Percentiles rank a stretch among this genome's conserved stretches.
Conservation (phyloP, 2,888 invertebrate species). For the Romanomermis culicivorax region DNA sequence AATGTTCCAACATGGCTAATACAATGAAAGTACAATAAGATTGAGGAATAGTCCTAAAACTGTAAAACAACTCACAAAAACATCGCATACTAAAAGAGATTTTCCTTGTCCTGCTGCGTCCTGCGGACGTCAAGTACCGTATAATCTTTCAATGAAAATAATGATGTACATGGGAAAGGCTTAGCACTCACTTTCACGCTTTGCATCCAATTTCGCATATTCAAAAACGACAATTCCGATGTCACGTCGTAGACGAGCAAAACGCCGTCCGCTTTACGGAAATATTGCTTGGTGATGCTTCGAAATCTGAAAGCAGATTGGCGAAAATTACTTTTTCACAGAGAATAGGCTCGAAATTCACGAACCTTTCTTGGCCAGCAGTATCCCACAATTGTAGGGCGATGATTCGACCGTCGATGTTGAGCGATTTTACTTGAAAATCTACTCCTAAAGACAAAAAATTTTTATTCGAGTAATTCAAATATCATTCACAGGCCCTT, state of each 20-base stretch:
- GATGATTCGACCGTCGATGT: constrained; percentile 28
- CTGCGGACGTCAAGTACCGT: too few species aligned
- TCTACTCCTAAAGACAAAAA: constrained; percentile 32
- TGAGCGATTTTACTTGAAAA: constrained; percentile 35
- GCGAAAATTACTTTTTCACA: constrained; percentile 1
- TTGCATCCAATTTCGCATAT: constrained; percentile 35
- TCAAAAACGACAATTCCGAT: constrained; percentile 34
- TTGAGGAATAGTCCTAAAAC: too few species aligned
- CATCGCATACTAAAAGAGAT: too few species aligned
- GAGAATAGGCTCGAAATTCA: not conserved
- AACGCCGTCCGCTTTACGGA: constrained; percentile 39
- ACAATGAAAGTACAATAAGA: too few species aligned
- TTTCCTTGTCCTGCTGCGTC: too few species aligned
- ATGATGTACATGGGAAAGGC: too few species aligned
- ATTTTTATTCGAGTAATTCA: constrained; percentile 29
- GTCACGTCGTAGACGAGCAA: constrained; percentile 38
- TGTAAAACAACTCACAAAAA: too few species aligned
- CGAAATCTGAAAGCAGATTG: constrained; percentile 30
- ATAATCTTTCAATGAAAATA: too few species aligned
- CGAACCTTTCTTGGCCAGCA: constrained; percentile 36
- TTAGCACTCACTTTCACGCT: constrained; percentile 28
- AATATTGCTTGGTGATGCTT: constrained; percentile 39
- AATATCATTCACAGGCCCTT: too few species aligned
- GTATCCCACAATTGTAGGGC: constrained; percentile 38
- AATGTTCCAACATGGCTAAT: too few species aligned